Conservation (phyloP, 2,113 vertebrate genomes). For the Salminus brasiliensis region DNA sequence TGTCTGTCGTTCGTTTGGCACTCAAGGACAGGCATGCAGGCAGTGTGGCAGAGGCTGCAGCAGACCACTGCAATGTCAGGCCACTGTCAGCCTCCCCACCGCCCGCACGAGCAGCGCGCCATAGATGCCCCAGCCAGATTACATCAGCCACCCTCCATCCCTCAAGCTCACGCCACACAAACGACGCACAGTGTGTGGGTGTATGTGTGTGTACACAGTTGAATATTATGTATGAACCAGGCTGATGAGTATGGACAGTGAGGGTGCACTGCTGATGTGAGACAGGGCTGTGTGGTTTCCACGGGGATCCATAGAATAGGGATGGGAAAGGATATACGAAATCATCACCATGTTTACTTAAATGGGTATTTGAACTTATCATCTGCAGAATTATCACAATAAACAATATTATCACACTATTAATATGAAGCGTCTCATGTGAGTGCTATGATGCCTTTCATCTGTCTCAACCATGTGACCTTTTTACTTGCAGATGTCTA, state of each 20-base stretch:
- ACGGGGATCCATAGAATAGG: not conserved
- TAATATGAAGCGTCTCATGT: no score
- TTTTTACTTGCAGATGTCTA: no score
- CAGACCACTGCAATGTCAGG: conserved; percentile 40
- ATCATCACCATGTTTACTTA: no score
- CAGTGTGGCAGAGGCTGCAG: conserved; percentile 22
- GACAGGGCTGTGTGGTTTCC: no score
- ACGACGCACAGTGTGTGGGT: conserved; percentile 1
- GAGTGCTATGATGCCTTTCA: no score
- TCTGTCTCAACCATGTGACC: no score
- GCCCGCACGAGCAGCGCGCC: conserved; percentile 6
- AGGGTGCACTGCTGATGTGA: conserved; percentile 16
- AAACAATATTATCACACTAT: no score
- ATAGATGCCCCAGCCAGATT: conserved; percentile 22
- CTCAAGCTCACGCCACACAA: conserved; percentile 10
- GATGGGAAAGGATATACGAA: not conserved
- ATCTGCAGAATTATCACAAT: no score
- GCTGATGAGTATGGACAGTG: conserved; percentile 32
- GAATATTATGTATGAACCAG: conserved; percentile 15
- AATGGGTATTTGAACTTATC: no score
- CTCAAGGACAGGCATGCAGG: conserved; percentile 38
- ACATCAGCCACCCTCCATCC: conserved; percentile 27
- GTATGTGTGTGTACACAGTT: not conserved
- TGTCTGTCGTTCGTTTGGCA: conserved; percentile 31
- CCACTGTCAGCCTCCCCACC: conserved; percentile 30